Evolutionary conservation across 2,113 vertebrate genomes (phyloP), one percentile per base, ranked within the genome.

Genomic region (Beaufortia kweichowensis): DNA sequence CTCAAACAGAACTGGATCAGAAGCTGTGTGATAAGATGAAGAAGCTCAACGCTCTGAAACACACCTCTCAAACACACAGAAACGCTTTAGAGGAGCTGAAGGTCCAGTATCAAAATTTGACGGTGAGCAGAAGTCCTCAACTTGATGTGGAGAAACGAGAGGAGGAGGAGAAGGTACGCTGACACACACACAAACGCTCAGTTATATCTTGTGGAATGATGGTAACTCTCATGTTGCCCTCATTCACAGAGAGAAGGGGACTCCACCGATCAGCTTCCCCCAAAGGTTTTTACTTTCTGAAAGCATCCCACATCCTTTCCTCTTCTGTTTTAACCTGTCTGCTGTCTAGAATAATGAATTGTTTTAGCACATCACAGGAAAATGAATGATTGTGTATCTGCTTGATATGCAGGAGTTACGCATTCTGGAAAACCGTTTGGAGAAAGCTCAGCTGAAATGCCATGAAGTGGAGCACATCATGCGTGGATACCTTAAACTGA

Each of bases 401-500:
- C 24, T 29, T 7, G 69, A 14, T 69, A 7, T 59, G 41, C 26
- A 95, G 95, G 91, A 89, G 21, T 48, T 93, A 71, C 89, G 91
- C 9, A 72, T 87, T 2, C 81, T 96, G 81, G 94, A 95, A 83
- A 96, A 95, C 84, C 91, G 89, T 0, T 85, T 96, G 85, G 94
- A 95, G 79, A 95, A 96, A 83, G 90, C 93, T 4, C 90, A 88
- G 35, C 87, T 95, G 78, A 96, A 96, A 84, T 90, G 81, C 9
- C 88, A 90, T 21, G 94, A 94, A 77, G 93, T 93, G 0, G 85
- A 92, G 46, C 90, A 90, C 74, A 92, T 95, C 67, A 90, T 86
- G 39, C 81, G 19, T 8, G 89, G 92, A 65, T 94, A 95, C 74
- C 84, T 90, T 74, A 91, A 91, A 82, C 83, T 96, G 11, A 95